Evolutionary conservation across 2,888 invertebrate genomes (phyloP), one percentile per base, ranked within the genome.

Genomic region (Criorhina ranunculi): DNA sequence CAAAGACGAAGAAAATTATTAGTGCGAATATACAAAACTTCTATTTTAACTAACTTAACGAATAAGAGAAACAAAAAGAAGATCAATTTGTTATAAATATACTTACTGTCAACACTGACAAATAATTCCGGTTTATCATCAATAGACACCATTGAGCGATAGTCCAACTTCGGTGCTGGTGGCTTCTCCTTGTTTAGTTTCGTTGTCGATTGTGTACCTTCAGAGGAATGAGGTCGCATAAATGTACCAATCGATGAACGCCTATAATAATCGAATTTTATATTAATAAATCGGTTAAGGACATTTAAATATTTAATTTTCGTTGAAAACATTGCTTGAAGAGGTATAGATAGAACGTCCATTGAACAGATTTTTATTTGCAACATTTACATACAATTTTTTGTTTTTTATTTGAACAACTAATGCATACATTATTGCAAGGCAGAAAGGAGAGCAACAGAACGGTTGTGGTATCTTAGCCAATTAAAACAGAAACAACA

Each of bases 111-210:
- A 91, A 98, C 96, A 60, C 98, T 97, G 88, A 96, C 96, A 93
- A 98, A 98, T 88, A 98, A 94, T 92, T 98, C 98, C 4, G 98
- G 98, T 95, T 97, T 97, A 91, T 98, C 98, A 89, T 97, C 97
- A 87, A 97, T 96, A 19, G 97, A 97, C 86, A 97, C 97, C 97
- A 97, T 97, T 90, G 97, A 97, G 90, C 97, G 95, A 91, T 97
- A 97, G 92, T 97, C 97, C 87, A 97, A 93, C 89, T 96, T 95
- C 40, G 97, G 97, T 87, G 94, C 95, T 89, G 95, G 95, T 62
- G 96, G 96, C 81, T 93, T 93, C 40, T 93, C 93, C 89, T 93
- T 93, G 76, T 93, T 92, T 72, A 93, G 90, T 87, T 92, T 91
- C 53, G 90, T 90, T 88, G 91, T 90, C 78, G 94, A 93, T 66